Evolutionary conservation across 2,797 vertebrate genomes (phyloP).

Genomic region (Agapornis canus): DNA sequence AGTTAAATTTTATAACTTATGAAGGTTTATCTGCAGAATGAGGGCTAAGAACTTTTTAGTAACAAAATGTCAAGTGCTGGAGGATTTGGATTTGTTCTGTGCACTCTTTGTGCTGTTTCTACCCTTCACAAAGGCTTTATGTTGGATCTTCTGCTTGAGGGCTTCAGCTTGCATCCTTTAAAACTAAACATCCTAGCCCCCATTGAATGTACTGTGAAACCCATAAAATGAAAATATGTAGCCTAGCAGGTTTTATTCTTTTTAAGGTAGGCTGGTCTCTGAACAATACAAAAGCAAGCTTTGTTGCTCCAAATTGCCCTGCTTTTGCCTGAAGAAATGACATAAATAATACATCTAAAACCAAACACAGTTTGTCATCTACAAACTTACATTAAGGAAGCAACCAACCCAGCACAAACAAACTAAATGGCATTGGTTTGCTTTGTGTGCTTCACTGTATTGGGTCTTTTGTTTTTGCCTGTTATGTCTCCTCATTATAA

Average conservation of each 20-base stretch:
- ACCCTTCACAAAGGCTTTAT: background rate
- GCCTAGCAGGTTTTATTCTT: background rate
- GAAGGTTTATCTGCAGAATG: background rate
- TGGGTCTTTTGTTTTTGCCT: conserved; percentile 37
- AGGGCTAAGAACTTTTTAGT: background rate
- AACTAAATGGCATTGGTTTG: background rate
- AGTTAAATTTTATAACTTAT: conserved; percentile 21
- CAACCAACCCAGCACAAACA: background rate
- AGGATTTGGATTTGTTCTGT: background rate
- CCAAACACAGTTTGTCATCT: background rate
- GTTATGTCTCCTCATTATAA: background rate
- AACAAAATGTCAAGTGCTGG: background rate
- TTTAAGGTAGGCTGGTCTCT: background rate
- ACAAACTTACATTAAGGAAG: background rate
- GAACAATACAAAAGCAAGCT: background rate
- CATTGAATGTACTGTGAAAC: background rate
- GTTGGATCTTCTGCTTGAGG: background rate
- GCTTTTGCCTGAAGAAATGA: conserved; percentile 26
- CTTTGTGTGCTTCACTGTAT: background rate
- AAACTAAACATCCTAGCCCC: background rate
- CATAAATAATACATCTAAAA: conserved; percentile 36
- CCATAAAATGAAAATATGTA: background rate
- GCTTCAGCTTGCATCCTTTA: background rate
- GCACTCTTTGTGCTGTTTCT: background rate
- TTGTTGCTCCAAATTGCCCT: background rate